Base-by-base conservation (phyloP, 1,140 invertebrate species). In the Condylostylus longicornis region DNA sequence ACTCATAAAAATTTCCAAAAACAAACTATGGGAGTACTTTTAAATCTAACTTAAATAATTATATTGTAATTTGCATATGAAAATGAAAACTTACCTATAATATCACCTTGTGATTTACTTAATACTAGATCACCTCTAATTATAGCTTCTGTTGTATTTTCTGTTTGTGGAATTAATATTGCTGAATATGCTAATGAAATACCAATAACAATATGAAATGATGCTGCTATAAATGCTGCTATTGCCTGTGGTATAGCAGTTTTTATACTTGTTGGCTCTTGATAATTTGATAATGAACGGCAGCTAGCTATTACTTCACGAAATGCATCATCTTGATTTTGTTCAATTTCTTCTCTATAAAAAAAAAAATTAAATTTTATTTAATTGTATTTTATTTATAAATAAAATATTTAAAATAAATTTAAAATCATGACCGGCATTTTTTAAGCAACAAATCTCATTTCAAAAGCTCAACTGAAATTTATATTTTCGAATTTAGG, bases 161-260 rank as follows among this genome's bases (percentile, higher is more conserved):
- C 61, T 14, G 72, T 52, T 43, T 69, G 64, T 23, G 69, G 66
- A 40, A 71, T 61, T n/a, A 72, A 42, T 35, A 71, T 64, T 4
- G 69, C 69, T 4, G 69, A 72, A 45, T 66, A 73, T 2, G 67
- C 69, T 46, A 73, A 63, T 7, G 63, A 58, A 4, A 72, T 52
- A 8, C 71, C 71, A 7, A 72, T 66, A 6, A 63, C 66, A 39
- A 74, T 63, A 41, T 74, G 70, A 45, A 69, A 71, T 15, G 65
- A 62, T 4, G 66, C 65, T 4, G 68, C 63, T 12, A 69, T 54
- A n/a, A 68, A 47, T 40, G 68, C 66, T 7, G 68, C 66, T n/a
- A 61, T 38, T 15, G 58, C 59, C 38, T 62, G 60, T 18, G 60
- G 60, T 29, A 54, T 21, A n/a, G 61, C 28, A 2, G 46, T 51